A percentile compares a stretch with the other conserved stretches of the same genome.
Evolutionary conservation across 37 sponge, comb jelly and placozoan genomes (phyloP).

Genomic region (Petrosia ficiformis): DNA sequence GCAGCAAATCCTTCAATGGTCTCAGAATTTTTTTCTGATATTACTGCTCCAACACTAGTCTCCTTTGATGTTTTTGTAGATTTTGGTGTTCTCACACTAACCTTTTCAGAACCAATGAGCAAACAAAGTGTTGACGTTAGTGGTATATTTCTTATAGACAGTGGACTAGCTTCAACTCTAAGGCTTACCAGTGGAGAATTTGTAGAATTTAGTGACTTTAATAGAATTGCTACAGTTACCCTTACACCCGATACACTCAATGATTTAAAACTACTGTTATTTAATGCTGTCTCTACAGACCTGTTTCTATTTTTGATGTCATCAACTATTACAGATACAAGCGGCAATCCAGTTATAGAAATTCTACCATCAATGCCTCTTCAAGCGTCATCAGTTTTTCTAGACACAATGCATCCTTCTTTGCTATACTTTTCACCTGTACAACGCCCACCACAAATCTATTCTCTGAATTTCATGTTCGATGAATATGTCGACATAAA

Average conservation of each 20-base stretch:
- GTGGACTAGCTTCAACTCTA: background rate
- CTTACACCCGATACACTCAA: background rate
- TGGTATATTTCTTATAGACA: background rate
- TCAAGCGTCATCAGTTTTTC: background rate
- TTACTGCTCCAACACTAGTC: background rate
- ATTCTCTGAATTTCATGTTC: constrained; percentile 3
- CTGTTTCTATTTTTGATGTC: background rate
- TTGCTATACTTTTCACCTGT: constrained; percentile 4
- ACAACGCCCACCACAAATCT: constrained; percentile 1
- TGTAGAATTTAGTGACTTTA: background rate
- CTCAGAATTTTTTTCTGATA: background rate
- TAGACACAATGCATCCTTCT: constrained; percentile 12
- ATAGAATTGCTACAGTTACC: background rate
- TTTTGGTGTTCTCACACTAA: background rate
- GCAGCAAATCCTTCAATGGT: background rate
- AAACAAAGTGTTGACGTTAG: background rate
- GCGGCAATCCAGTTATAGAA: constrained; percentile 1
- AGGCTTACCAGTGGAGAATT: background rate
- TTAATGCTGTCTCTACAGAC: background rate
- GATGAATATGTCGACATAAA: constrained; percentile 14
- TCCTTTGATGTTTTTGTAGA: background rate
- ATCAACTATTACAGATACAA: background rate
- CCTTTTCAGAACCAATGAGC: constrained; percentile 7
- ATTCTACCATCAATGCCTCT: background rate
- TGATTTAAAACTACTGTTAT: background rate